Conservation (phyloP, 2,113 vertebrate genomes). For the Onychostruthus taczanowskii region DNA sequence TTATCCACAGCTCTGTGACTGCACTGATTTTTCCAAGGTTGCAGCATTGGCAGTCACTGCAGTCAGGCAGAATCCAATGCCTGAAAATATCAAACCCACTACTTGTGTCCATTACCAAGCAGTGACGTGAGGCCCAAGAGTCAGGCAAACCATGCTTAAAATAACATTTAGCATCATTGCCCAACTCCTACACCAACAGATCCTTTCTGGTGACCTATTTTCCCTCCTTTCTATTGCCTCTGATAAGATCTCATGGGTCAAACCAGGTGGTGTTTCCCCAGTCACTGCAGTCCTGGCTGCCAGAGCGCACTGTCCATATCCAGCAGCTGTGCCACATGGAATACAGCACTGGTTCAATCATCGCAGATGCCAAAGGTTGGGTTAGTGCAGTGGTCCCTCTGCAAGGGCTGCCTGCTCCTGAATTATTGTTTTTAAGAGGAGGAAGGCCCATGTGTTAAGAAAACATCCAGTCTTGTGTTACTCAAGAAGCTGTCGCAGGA, state of each 20-base stretch:
- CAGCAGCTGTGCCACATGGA: not conserved
- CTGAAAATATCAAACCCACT: not conserved
- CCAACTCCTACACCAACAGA: not conserved
- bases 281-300: not conserved
- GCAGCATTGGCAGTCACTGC: not conserved
- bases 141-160: not conserved
- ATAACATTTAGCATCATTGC: not conserved
- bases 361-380: not conserved
- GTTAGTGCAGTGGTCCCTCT: not conserved
- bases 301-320: not conserved
- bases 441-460: not conserved
- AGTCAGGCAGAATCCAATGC: not conserved
- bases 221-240: not conserved
- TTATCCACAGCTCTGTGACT: not conserved
- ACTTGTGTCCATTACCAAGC: not conserved
- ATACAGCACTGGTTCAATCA: accelerated
- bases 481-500: accelerated
- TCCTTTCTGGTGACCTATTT: not conserved
- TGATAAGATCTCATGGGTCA: not conserved
- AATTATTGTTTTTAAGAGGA: not conserved
- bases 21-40: not conserved
- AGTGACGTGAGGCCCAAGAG: not conserved
- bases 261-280: not conserved
- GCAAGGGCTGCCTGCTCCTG: not conserved
- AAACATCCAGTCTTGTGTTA: not conserved